Conservation (phyloP, 1,140 invertebrate genomes). For the Acromyrmex heyeri region DNA sequence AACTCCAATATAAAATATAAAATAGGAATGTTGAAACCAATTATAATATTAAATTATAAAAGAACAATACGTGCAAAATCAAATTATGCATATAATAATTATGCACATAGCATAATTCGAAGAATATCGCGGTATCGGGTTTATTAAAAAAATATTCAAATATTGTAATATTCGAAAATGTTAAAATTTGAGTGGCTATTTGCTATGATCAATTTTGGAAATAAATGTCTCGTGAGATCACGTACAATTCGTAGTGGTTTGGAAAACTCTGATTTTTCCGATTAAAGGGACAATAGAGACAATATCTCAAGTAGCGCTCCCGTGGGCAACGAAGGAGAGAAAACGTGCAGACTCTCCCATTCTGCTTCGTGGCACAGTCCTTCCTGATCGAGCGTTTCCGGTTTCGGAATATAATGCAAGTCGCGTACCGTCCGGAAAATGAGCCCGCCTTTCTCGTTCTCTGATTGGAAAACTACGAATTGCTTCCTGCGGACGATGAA, state of each 20-base stretch:
- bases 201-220: constrained; percentile 16
- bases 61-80: background rate
- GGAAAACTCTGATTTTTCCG: constrained; percentile 75
- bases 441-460: constrained; percentile 67
- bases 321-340: constrained; percentile 65
- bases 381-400: constrained; percentile 72
- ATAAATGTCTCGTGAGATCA: constrained; percentile 35
- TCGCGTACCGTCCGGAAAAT: constrained; percentile 68
- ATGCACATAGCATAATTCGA: background rate
- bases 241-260: constrained; percentile 46
- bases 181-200: background rate
- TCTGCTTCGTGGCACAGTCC: constrained; percentile 33
- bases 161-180: background rate
- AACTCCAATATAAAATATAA: background rate
- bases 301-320: constrained; percentile 71
- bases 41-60: constrained; percentile 9
- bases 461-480: constrained; percentile 79
- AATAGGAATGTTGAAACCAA: background rate
- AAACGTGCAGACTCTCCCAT: constrained; percentile 44
- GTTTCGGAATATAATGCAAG: constrained; percentile 71
- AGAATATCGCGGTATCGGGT: background rate
- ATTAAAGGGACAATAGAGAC: constrained; percentile 77
- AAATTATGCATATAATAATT: background rate
- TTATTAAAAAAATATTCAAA: background rate
- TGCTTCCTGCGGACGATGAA: constrained; percentile 73